phyloP scores from a whole-genome alignment of 2,888 invertebrate genomes.

The Autographa pulchrina region DNA sequence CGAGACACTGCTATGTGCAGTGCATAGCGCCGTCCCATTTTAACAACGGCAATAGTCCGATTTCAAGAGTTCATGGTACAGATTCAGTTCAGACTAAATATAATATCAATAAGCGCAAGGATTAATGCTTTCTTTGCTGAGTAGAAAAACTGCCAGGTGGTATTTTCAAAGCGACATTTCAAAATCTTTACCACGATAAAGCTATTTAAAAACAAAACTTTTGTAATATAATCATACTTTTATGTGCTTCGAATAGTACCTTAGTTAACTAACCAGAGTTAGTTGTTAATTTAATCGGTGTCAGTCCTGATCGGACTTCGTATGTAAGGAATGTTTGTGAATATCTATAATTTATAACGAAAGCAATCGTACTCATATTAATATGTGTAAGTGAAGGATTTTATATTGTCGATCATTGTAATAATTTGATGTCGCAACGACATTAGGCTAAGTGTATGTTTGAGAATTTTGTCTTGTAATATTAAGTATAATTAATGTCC shows the following conservation, averaged over 20 bases:
- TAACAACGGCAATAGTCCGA: no score
- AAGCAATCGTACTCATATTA: constrained; percentile 64
- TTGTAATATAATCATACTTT: constrained; percentile 37
- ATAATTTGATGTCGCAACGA: constrained; percentile 65
- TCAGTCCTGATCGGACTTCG: constrained; percentile 33
- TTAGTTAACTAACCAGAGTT: constrained; percentile 51
- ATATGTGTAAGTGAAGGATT: constrained; percentile 54
- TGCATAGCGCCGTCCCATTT: no score
- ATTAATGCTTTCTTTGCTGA: no score
- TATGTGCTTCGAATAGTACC: constrained; percentile 44
- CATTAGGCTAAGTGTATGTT: constrained; percentile 73
- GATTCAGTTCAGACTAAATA: no score
- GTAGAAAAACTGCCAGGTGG: no score
- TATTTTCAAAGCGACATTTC: background rate
- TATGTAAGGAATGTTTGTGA: constrained; percentile 42
- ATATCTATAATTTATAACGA: constrained; percentile 57
- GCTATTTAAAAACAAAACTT: constrained; percentile 23
- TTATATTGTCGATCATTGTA: constrained; percentile 54
- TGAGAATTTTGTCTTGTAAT: constrained; percentile 66
- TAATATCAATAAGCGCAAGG: no score
- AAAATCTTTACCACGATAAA: constrained; percentile 48
- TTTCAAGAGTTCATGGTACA: no score
- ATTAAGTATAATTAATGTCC: constrained; percentile 74
- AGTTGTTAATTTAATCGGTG: constrained; percentile 48
- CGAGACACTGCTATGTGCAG: no score